Conservation (phyloP, 2,113 vertebrate species). For the Potamarius usumacintae region DNA sequence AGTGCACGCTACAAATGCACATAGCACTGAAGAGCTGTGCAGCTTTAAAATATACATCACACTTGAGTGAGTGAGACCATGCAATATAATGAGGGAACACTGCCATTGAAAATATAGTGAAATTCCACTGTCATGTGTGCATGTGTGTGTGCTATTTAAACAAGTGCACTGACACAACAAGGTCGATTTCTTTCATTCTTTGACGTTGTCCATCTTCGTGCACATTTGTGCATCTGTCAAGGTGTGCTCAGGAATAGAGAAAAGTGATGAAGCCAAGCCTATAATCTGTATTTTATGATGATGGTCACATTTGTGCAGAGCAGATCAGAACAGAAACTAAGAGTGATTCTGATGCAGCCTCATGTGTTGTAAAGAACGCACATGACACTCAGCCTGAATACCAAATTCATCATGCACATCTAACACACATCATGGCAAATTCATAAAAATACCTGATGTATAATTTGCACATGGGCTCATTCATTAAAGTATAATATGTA, state of each 20-base stretch:
- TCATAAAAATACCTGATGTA: background rate
- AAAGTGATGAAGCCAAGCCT: slow-evolving; percentile 58
- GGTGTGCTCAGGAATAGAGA: slow-evolving; percentile 63
- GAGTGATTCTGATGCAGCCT: slow-evolving; percentile 60
- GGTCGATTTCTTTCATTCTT: background rate
- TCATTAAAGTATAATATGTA: background rate
- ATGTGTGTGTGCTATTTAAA: background rate
- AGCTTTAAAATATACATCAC: slow-evolving; percentile 15
- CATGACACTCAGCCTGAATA: slow-evolving; percentile 19
- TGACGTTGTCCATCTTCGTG: background rate
- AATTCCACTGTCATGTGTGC: background rate
- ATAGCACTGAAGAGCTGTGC: background rate
- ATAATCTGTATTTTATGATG: slow-evolving; percentile 64
- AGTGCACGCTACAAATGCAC: slow-evolving; percentile 1
- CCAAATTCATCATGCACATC: background rate
- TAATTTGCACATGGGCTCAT: background rate
- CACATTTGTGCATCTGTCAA: background rate
- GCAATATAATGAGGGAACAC: background rate
- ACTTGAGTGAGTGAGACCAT: slow-evolving; percentile 9
- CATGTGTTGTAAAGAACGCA: slow-evolving; percentile 54
- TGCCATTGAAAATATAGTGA: background rate
- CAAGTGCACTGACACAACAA: background rate
- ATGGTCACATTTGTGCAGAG: slow-evolving; percentile 62
- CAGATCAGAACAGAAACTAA: slow-evolving; percentile 48
- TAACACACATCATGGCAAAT: background rate